Evolutionary conservation across 2,113 vertebrate species (phyloP).

Genomic region (Hippocampus barbouri): DNA sequence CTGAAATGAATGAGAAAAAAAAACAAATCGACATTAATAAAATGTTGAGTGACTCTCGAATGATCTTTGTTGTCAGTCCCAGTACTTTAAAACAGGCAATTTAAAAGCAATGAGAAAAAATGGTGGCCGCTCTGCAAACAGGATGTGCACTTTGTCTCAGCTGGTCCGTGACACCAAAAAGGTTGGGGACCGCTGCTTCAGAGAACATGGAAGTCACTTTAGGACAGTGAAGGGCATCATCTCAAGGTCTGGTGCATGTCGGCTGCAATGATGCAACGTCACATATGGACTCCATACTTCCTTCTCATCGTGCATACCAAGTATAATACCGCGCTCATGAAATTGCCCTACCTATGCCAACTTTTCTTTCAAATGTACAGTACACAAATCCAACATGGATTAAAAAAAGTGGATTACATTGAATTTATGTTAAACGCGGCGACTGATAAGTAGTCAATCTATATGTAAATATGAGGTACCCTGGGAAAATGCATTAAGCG

Average conservation of each 20-base stretch:
- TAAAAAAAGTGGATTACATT: constrained; percentile 69
- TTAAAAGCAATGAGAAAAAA: too few relatives aligned
- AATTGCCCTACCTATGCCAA: constrained; percentile 69
- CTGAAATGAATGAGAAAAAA: too few relatives aligned
- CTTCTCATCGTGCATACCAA: constrained; percentile 55
- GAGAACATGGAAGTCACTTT: too few relatives aligned
- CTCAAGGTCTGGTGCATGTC: constrained; percentile 3
- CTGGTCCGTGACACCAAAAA: too few relatives aligned
- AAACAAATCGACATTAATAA: too few relatives aligned
- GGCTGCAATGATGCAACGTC: not conserved
- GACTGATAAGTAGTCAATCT: constrained; percentile 80
- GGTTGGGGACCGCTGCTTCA: too few relatives aligned
- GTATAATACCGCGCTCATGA: constrained; percentile 64
- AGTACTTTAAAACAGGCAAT: too few relatives aligned
- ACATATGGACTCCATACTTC: constrained; percentile 39
- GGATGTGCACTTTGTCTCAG: too few relatives aligned
- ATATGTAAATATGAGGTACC: constrained; percentile 78
- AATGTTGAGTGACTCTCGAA: too few relatives aligned
- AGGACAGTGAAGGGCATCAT: too few relatives aligned
- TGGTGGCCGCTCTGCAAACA: too few relatives aligned
- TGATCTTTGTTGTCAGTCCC: too few relatives aligned
- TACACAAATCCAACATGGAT: constrained; percentile 72
- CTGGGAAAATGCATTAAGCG: constrained; percentile 64
- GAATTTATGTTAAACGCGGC: constrained; percentile 65
- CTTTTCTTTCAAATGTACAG: constrained; percentile 73